Percentiles rank a stretch among this genome's conserved stretches.
These are phyloP conservation scores for Tragelaphus buxtoni DNA, from an alignment of 2,113 vertebrate genomes.

Conservation along the genomic window DNA sequence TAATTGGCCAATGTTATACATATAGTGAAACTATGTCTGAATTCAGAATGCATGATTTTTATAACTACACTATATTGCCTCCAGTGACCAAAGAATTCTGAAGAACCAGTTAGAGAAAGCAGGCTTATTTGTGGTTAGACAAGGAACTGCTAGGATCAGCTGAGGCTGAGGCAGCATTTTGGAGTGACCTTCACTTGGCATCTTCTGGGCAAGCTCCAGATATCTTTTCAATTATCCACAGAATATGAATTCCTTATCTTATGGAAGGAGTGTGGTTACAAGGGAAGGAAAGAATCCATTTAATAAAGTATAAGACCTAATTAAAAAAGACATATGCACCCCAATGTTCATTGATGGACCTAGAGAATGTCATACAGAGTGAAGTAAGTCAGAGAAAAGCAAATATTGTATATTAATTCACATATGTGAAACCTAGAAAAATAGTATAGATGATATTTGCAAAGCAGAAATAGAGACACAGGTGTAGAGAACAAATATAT, in stretches of 20 bases:
- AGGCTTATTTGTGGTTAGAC: neutral
- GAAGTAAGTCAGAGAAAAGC: neutral
- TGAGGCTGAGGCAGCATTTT: neutral
- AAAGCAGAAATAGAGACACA: neutral
- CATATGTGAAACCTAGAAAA: neutral
- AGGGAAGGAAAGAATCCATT: neutral
- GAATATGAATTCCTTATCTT: neutral
- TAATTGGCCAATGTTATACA: neutral
- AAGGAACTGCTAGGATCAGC: neutral
- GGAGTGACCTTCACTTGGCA: neutral
- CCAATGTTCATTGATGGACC: neutral
- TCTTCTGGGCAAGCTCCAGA: neutral
- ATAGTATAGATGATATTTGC: neutral
- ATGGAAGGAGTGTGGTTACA: neutral
- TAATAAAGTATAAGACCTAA: neutral
- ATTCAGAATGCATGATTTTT: neutral
- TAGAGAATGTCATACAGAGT: neutral
- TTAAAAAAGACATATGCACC: neutral
- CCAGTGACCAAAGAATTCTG: neutral
- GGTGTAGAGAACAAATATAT: neutral
- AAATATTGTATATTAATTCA: neutral
- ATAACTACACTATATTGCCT: neutral
- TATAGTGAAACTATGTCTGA: neutral
- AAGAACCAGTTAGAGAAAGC: neutral
- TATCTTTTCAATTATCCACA: neutral